phyloP scores from a whole-genome alignment of 2,113 vertebrate genomes.

The Rana temporaria region DNA sequence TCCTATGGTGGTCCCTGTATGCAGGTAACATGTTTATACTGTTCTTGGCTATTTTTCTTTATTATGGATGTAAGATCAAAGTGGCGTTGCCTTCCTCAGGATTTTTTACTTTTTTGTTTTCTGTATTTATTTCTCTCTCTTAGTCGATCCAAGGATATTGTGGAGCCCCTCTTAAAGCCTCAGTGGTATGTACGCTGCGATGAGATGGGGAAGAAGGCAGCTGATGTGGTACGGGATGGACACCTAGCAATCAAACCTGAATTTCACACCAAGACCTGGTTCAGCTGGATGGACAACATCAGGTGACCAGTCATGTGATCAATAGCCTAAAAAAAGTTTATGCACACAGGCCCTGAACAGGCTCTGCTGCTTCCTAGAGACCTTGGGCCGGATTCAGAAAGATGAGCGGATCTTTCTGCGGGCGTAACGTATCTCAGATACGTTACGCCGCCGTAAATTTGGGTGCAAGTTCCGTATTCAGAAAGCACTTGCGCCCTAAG shows the following conservation, averaged over 20 bases:
- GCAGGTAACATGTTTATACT: conserved; percentile 76
- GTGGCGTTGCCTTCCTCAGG: not conserved
- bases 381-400: too few relatives aligned
- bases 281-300: conserved; percentile 92
- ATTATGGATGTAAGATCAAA: not conserved
- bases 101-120: not conserved
- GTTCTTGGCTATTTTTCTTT: not conserved
- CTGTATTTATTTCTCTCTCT: not conserved
- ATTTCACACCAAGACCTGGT: conserved; percentile 87
- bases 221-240: conserved; percentile 79
- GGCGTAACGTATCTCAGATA: too few relatives aligned
- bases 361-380: too few relatives aligned
- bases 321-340: too few relatives aligned
- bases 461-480: too few relatives aligned
- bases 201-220: conserved; percentile 87
- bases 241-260: conserved; percentile 86
- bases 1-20: conserved; percentile 92
- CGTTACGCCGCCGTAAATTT: too few relatives aligned
- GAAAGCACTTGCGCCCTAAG: too few relatives aligned
- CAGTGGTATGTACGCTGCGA: conserved; percentile 90
- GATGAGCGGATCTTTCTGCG: too few relatives aligned
- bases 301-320: conserved; percentile 67
- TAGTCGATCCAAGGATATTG: conserved; percentile 91
- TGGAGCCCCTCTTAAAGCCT: conserved; percentile 87
- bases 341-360: not conserved